Percentiles rank a stretch among this genome's conserved stretches.
These are phyloP conservation scores for Poeciliopsis retropinna DNA, from an alignment of 2,113 vertebrate genomes.

Conservation along the genomic window DNA sequence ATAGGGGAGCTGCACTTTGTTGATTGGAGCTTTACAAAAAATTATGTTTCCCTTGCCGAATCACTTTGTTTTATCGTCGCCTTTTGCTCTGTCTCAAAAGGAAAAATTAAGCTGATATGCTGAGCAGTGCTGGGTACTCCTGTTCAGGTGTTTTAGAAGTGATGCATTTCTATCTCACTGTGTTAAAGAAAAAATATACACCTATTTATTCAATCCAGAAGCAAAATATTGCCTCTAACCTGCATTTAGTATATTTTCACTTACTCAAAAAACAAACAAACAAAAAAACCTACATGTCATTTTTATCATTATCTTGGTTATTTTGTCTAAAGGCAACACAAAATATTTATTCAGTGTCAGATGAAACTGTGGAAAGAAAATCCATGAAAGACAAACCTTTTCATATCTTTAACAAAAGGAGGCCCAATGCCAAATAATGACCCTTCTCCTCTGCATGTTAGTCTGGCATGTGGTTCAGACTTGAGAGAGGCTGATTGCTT, in stretches of 20 bases:
- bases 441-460: not conserved
- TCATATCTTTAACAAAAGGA: not conserved
- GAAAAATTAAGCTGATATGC: slow-evolving; percentile 1
- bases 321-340: not conserved
- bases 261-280: not conserved
- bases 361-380: not conserved
- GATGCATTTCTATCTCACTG: not conserved
- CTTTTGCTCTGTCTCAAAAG: not conserved
- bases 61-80: slow-evolving; percentile 5
- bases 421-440: not conserved
- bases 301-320: not conserved
- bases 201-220: not conserved
- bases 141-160: not conserved
- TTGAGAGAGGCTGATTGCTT: not conserved
- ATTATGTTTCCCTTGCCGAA: slow-evolving; percentile 3
- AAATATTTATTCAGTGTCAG: not conserved
- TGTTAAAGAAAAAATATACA: not conserved
- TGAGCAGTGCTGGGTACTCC: not conserved
- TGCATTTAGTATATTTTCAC: not conserved
- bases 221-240: not conserved
- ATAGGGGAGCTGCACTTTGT: not conserved
- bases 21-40: slow-evolving; percentile 8
- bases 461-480: not conserved
- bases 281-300: not conserved
- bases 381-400: not conserved